phyloP scores from a whole-genome alignment of 2,888 invertebrate species.

The Meghimatium bilineatum region DNA sequence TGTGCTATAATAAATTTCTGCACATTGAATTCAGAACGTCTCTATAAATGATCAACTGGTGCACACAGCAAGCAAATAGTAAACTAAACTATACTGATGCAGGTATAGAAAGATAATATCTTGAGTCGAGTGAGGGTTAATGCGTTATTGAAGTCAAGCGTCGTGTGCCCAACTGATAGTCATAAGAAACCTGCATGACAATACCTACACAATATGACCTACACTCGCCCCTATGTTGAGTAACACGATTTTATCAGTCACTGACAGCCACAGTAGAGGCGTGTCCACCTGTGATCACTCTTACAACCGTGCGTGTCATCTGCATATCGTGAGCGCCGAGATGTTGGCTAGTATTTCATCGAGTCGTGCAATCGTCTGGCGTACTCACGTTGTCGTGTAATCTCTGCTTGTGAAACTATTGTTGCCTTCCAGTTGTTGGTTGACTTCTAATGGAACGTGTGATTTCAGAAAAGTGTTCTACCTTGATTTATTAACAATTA shows the following conservation, averaged over 20 bases:
- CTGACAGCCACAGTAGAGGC: not conserved
- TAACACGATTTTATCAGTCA: not conserved
- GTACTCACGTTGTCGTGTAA: not conserved
- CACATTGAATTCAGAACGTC: too few species aligned
- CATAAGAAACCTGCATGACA: not conserved
- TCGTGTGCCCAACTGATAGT: not conserved
- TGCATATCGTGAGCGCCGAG: not conserved
- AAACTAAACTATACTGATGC: too few species aligned
- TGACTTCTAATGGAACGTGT: too few species aligned
- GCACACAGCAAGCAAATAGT: too few species aligned
- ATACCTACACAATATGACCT: not conserved
- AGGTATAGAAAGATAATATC: not conserved
- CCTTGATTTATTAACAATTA: too few species aligned
- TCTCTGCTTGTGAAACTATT: not conserved
- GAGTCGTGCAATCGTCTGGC: too few species aligned
- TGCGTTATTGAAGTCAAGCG: not conserved
- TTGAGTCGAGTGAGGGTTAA: not conserved
- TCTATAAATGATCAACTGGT: too few species aligned
- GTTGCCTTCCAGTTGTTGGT: not conserved
- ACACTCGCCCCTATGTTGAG: not conserved
- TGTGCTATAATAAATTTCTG: too few species aligned
- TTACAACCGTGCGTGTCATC: not conserved
- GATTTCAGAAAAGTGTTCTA: too few species aligned
- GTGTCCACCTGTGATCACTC: not conserved
- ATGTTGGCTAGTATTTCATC: not conserved